Percentiles rank a stretch among this genome's conserved stretches.
Conservation (phyloP, 2,113 vertebrate genomes). For the Lasiurus borealis region DNA sequence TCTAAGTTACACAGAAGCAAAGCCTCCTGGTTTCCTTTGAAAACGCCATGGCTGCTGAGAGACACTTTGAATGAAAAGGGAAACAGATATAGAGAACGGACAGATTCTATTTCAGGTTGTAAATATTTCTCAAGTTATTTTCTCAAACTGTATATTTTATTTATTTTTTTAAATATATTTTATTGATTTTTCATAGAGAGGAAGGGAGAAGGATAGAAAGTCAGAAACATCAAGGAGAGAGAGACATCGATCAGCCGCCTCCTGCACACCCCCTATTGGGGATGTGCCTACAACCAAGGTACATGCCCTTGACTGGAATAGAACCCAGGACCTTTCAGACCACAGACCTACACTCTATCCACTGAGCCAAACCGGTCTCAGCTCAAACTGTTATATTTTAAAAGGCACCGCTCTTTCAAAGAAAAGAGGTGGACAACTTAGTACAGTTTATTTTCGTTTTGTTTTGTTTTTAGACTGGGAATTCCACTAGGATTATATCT, state of each 20-base stretch:
- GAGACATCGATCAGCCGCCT: too few species aligned
- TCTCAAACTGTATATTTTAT: neutral
- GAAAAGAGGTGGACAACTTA: neutral
- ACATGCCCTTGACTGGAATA: too few species aligned
- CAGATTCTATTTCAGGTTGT: neutral
- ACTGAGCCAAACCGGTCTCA: too few species aligned
- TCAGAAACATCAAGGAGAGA: too few species aligned
- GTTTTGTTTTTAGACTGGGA: neutral
- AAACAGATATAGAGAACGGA: neutral
- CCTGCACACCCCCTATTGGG: too few species aligned
- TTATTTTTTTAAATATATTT: too few species aligned
- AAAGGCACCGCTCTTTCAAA: neutral
- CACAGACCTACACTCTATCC: too few species aligned
- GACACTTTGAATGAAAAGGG: neutral
- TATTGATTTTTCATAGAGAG: too few species aligned
- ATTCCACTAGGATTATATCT: neutral
- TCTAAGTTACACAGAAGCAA: slow-evolving; percentile 75
- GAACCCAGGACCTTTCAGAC: too few species aligned
- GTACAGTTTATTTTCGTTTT: neutral
- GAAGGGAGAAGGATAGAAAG: too few species aligned
- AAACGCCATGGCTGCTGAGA: neutral
- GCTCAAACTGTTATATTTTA: neutral
- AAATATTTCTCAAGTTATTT: slow-evolving; percentile 34
- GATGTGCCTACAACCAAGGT: too few species aligned
- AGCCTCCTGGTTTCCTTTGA: slow-evolving; percentile 67